Evolutionary conservation across 2,888 invertebrate species (phyloP), one percentile per base, ranked within the genome.

Genomic region (Parthenolecanium corni): DNA sequence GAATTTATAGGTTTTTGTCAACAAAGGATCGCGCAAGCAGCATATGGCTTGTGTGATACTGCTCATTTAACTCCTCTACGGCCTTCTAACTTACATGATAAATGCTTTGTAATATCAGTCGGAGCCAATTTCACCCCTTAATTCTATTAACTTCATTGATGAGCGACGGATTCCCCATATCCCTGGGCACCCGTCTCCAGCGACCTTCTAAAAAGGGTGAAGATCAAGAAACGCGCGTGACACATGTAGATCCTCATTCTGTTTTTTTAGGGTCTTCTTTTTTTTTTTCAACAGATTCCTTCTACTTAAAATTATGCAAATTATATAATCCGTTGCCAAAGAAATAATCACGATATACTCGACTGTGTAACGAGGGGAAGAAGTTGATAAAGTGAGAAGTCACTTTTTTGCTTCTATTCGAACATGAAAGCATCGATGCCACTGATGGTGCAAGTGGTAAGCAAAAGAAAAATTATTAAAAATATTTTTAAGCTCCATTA

Each of bases 41-140:
- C 58, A 58, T 58, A 58, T 58, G 58, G 49, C 47, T 58, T 49
- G 58, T 58, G 58, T 58, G 58, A 58, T 58, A 58, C 58, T 58
- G 58, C 58, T 58, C 58, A 58, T 58, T 58, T 58, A 58, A 58
- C 58, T 58, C 49, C 20, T 21, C 44, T 49, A 38, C 58, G 47
- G 58, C 58, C 58, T 58, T 58, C 58, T 58, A 58, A 58, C 49
- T 58, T 58, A 47, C 58, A 58, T 58, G 58, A 58, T 58, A 58
- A 58, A 58, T 58, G 58, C 58, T 49, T 31, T 18, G 58, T 49
- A 58, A 58, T 58, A 58, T 58, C 49, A 49, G 31, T 47, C 49
- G 42, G 38, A 36, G 20, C 58, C 49, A 31, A 47, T 49, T 47
- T 58, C 58, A 58, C 58, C 58, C 58, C 47, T 58, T 47, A 31